Evolutionary conservation across 2,888 invertebrate species (phyloP), one percentile per base, ranked within the genome.

Genomic region (Dynastes maya): DNA sequence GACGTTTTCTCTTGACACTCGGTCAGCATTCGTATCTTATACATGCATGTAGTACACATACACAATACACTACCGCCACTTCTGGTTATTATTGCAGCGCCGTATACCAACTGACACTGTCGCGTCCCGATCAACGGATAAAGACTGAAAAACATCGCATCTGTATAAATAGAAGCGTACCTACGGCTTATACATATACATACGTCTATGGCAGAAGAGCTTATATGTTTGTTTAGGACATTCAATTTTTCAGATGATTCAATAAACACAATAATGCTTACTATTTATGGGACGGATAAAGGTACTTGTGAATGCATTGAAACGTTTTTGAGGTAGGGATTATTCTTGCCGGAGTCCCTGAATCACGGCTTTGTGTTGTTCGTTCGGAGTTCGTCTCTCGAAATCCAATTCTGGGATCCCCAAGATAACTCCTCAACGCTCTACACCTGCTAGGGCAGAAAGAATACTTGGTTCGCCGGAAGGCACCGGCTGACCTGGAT

Each of bases 201-300:
- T 68, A 68, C 53, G 27, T 51, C 68, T 80, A 74, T 45, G 16
- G 72, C 61, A 61, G 78, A 78, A 80, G 72, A 72, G 76, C 75
- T 80, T 76, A 67, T 74, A 71, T 86, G 84, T 86, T 86, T 86
- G 84, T 85, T 86, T 85, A 86, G 86, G 86, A 85, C 84, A 83
- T 83, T 81, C 85, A 85, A 85, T 86, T 86, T 86, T 86, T 86
- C 86, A 84, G 84, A 85, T 85, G 84, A 86, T 85, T 85, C 85
- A 84, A 85, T 85, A 84, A 84, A 83, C 84, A 85, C 84, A 85
- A 86, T 85, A 85, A 84, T 83, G 82, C 83, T 83, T 82, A 83
- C 82, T 85, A 85, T 85, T 84, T 85, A 85, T 86, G 82, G 83
- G 84, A 80, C 82, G 84, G 85, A 84, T 85, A 82, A 85, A 84